phyloP scores from a whole-genome alignment of 1,140 invertebrate genomes.

The Aphelenchoides avenae region DNA sequence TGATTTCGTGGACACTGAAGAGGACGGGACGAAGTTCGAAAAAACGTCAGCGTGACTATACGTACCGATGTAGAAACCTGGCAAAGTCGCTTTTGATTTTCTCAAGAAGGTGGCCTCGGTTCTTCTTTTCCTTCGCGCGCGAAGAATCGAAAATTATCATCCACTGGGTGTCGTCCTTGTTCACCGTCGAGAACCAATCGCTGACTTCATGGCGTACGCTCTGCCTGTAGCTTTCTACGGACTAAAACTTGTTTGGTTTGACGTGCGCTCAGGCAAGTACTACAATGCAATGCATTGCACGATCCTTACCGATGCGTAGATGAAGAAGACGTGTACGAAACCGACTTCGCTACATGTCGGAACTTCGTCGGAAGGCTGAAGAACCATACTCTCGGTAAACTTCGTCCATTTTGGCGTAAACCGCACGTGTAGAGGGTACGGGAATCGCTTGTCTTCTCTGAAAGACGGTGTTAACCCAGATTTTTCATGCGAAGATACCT shows the following conservation, averaged over 20 bases:
- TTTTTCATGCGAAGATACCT: conserved; percentile 11
- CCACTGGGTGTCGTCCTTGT: conserved; percentile 46
- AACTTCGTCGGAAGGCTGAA: conserved; percentile 8
- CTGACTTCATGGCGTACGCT: conserved; percentile 40
- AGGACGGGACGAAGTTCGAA: background rate
- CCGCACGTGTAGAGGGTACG: conserved; percentile 35
- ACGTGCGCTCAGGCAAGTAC: too few species aligned
- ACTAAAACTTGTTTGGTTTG: too few species aligned
- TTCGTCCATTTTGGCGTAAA: conserved; percentile 40
- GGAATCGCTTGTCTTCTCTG: conserved; percentile 26
- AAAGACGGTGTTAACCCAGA: conserved; percentile 14
- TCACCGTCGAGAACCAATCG: conserved; percentile 51
- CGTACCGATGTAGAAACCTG: conserved; percentile 34
- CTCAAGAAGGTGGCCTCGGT: conserved; percentile 34
- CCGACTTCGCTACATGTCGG: conserved; percentile 29
- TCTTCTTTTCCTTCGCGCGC: conserved; percentile 49
- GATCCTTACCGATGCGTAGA: conserved; percentile 31
- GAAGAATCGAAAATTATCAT: conserved; percentile 53
- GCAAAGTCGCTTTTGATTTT: conserved; percentile 51
- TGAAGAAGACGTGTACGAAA: conserved; percentile 53
- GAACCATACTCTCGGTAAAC: conserved; percentile 32
- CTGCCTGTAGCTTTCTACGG: conserved; percentile 52
- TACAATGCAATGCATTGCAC: background rate
- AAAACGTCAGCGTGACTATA: conserved; percentile 26
- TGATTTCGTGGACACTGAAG: too few species aligned